Conservation (phyloP, 2,113 vertebrate genomes). For the Campylomormyrus numenius region DNA sequence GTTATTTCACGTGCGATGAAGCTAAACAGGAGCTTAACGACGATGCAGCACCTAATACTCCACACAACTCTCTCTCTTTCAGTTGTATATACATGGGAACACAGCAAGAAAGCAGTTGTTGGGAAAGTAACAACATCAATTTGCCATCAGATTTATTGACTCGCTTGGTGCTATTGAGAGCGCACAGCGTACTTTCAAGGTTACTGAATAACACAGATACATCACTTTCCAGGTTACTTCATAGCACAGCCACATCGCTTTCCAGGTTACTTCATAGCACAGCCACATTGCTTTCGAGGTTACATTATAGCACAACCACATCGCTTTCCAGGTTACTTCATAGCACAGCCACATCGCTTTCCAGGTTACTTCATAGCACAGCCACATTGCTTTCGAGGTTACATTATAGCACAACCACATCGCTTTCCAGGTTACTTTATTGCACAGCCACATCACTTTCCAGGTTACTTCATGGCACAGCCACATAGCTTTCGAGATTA, state of each 20-base stretch:
- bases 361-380: no score
- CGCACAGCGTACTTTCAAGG: not conserved
- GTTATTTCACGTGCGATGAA: not conserved
- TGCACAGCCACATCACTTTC: no score
- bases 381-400: no score
- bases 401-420: no score
- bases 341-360: no score
- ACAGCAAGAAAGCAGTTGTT: not conserved
- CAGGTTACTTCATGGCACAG: no score
- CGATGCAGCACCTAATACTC: not conserved
- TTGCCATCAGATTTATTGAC: not conserved
- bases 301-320: no score
- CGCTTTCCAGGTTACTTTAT: no score
- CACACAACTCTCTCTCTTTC: not conserved
- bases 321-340: no score
- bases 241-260: no score
- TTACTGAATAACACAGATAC: no score
- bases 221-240: no score
- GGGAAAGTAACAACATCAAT: not conserved
- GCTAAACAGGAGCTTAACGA: not conserved
- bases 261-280: not conserved
- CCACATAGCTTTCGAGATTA: rapidly evolving
- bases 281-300: not conserved
- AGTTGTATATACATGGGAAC: not conserved
- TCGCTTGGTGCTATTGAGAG: not conserved